phyloP scores from a whole-genome alignment of 2,888 invertebrate genomes.

The Drosophila borealis region DNA sequence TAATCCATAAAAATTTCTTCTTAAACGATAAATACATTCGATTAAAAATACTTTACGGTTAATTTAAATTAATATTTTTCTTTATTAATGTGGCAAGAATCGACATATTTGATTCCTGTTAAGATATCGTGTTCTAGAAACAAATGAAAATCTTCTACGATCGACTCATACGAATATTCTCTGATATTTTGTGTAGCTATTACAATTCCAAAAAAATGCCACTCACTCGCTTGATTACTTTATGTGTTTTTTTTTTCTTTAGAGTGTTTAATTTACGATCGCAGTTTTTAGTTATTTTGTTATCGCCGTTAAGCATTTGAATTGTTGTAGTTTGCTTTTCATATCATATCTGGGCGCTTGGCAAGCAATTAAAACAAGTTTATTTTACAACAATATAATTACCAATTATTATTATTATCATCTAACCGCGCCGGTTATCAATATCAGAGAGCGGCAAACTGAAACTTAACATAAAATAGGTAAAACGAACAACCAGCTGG shows the following conservation, averaged over 20 bases:
- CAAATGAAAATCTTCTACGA: too few species aligned
- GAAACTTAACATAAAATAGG: conserved; percentile 78
- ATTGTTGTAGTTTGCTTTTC: conserved; percentile 29
- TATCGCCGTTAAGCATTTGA: conserved; percentile 15
- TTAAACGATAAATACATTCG: too few species aligned
- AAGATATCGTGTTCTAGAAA: too few species aligned
- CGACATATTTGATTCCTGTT: too few species aligned
- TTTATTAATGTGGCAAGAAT: too few species aligned
- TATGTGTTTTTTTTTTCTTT: background rate
- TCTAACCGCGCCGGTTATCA: conserved; percentile 59
- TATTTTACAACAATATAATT: conserved; percentile 81
- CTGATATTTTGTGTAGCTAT: too few species aligned
- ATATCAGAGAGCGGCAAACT: conserved; percentile 62
- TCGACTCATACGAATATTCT: too few species aligned
- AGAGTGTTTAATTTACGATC: conserved; percentile 19
- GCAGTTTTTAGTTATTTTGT: conserved; percentile 9
- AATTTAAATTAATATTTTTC: too few species aligned
- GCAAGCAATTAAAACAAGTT: conserved; percentile 80
- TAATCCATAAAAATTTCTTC: too few species aligned
- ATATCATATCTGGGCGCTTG: conserved; percentile 57
- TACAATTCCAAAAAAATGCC: conserved; percentile 1
- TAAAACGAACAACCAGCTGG: conserved; percentile 18
- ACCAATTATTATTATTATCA: conserved; percentile 81
- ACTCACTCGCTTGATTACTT: conserved; percentile 19
- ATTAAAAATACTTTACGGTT: too few species aligned